Conservation (phyloP, 2,888 invertebrate species). For the Oligia latruncula region DNA sequence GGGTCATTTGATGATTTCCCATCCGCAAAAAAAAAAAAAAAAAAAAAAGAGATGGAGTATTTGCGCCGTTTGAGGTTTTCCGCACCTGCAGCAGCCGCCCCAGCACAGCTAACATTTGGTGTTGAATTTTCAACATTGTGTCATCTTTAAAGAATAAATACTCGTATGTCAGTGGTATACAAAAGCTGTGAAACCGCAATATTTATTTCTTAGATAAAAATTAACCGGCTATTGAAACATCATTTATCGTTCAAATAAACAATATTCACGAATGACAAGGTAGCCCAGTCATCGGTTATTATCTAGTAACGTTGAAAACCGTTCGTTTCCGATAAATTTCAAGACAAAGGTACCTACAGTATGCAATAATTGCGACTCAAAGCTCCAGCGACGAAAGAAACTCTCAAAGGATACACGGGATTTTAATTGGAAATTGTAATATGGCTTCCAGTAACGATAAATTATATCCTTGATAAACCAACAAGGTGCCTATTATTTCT, state of each 20-base stretch:
- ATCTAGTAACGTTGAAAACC: neutral
- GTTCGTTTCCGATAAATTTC: conserved; percentile 21
- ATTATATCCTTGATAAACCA: neutral
- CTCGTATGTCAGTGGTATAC: too few relatives aligned
- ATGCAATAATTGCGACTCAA: conserved; percentile 51
- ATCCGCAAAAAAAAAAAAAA: too few relatives aligned
- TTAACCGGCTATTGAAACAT: too few relatives aligned
- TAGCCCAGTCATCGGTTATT: neutral
- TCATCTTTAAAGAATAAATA: too few relatives aligned
- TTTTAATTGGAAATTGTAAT: conserved; percentile 73
- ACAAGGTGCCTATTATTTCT: neutral
- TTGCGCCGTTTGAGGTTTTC: too few relatives aligned
- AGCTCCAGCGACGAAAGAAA: conserved; percentile 55
- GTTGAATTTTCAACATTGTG: too few relatives aligned
- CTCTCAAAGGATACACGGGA: conserved; percentile 36
- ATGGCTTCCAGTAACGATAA: conserved; percentile 11
- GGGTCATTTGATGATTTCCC: too few relatives aligned
- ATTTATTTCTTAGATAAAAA: too few relatives aligned
- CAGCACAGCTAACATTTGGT: too few relatives aligned
- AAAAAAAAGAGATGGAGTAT: too few relatives aligned
- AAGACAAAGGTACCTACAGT: conserved; percentile 2
- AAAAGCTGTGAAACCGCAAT: too few relatives aligned
- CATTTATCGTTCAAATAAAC: neutral
- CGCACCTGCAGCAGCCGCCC: too few relatives aligned
- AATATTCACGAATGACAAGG: neutral